Base-by-base conservation (phyloP, 2,113 vertebrate genomes). In the Mormyrus lacerda region DNA sequence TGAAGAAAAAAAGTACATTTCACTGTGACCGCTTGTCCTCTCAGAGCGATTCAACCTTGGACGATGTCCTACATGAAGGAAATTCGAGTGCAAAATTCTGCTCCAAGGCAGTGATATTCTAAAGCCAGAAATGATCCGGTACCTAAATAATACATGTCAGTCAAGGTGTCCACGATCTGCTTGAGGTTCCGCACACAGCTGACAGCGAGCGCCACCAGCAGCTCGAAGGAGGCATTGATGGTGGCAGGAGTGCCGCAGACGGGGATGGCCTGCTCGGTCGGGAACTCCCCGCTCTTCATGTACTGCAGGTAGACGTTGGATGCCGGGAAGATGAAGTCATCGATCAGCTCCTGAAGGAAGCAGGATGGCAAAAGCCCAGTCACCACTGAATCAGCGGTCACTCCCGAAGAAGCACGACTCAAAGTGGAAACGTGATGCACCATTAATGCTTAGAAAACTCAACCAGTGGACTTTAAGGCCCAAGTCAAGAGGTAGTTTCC, bases 91-190 rank as follows among this genome's bases (percentile, higher is more conserved):
- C n/a, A 11, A 31, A 31, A 69, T 69, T 69, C n/a, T 69, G 61
- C 19, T 21, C 17, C 51, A 42, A 35, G 27, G n/a, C 5, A 53
- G 47, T 5, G 19, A 21, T 19, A 53, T 31, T 85, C 21, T 10
- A 13, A 85, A 50, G 19, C n/a, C 85, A 35, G 19, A n/a, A 53
- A 24, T 9, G n/a, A 17, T 44, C 2, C 6, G 27, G 5, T 97
- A 97, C 98, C 98, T 94, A 98, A 96, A 93, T 99, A 99, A 95
- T 99, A 99, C 98, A 99, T 99, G 94, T 99, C 98, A 89, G 98
- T 99, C 94, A 99, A 94, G 48, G 97, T 99, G 94, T 99, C 98
- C 4, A 98, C 98, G 89, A 99, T 99, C 92, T 99, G 98, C 91
- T 98, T 98, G 91, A 99, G 98, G 93, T 99, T 99, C 91, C 97